Evolutionary conservation across 2,113 vertebrate species (phyloP), one percentile per base, ranked within the genome.

Genomic region (Mionectes macconnelli): DNA sequence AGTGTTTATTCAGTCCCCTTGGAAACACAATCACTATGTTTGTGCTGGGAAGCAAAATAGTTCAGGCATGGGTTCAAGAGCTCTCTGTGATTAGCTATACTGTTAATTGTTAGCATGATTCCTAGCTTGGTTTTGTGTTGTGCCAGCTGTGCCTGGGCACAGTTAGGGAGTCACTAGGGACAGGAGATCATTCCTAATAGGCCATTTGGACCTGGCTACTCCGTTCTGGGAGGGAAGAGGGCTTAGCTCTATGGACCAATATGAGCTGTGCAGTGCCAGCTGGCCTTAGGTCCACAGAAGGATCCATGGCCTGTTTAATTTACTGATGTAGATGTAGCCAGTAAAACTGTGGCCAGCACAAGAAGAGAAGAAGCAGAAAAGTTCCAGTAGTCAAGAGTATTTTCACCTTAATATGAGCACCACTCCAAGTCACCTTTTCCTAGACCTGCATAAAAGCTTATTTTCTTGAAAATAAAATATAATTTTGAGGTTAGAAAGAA

Each of bases 61-160:
- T 59, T 90, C 64, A 92, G 90, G 47, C 93, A 77, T 12, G 19
- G 14, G 35, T 78, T 94, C 64, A 94, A 92, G 89, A 70, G 25
- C 39, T 73, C 55, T 53, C 75, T 75, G 67, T 62, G 42, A 60
- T 83, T 92, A 89, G 47, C 63, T 80, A 35, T 81, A 59, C 27
- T 84, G 59, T 59, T 93, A 81, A 77, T 67, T 87, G 86, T 67
- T 74, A 86, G 10, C 59, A 55, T 86, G 90, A 96, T 94, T 60
- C n/a, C 24, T 86, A 67, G 50, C 63, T 89, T 52, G 45, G 14
- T 86, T 94, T 88, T 74, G 12, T 39, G 55, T 55, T 55, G 14
- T 84, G 92, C 63, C 92, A 93, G 30, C 88, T 88, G 67, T 74
- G 75, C 64, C 30, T 90, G 39, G 60, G 80, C 62, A 87, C 60